Evolutionary conservation across 2,113 vertebrate species (phyloP).

Genomic region (Pseudolaguvia tuberculata): DNA sequence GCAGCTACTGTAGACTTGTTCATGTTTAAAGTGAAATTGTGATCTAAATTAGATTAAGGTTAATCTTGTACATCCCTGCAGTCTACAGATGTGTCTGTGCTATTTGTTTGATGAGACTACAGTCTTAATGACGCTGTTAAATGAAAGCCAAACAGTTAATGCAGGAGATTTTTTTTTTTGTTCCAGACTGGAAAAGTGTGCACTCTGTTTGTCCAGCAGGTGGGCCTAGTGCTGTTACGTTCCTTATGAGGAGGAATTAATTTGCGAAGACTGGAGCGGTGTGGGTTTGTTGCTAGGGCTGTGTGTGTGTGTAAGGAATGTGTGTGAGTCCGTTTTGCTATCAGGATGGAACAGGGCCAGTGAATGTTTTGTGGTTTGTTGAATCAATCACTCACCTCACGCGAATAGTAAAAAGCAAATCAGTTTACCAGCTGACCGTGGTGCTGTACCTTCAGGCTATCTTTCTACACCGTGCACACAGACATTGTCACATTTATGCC

Average conservation of each 20-base stretch:
- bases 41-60: not conserved
- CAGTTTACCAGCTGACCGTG: constrained; percentile 34
- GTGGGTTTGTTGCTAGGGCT: constrained; percentile 10
- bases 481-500: constrained; percentile 18
- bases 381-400: constrained; percentile 39
- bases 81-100: not conserved
- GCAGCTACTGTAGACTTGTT: not conserved
- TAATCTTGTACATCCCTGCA: not conserved
- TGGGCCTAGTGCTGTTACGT: constrained; percentile 33
- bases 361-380: constrained; percentile 33
- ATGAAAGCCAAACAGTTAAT: not conserved
- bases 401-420: constrained; percentile 29
- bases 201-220: constrained; percentile 38
- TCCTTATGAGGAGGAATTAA: not conserved
- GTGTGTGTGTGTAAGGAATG: not conserved
- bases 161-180: not conserved
- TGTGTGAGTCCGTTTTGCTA: not conserved
- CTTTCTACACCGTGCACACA: constrained; percentile 15
- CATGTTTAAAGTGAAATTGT: not conserved
- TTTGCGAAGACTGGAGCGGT: constrained; percentile 1
- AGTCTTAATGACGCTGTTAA: not conserved
- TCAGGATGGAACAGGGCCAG: constrained; percentile 37
- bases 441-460: constrained; percentile 37
- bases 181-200: not conserved
- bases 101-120: not conserved